These are phyloP conservation scores for human (Homo sapiens) DNA, from an alignment of 2,113 vertebrate species.

Conservation along the genomic window GRCh38 chr17:9933001-9933500, in stretches of 20 bases:
- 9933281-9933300: background rate
- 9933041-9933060: no score
- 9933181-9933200: no score
- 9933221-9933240: background rate
- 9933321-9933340: fast-evolving
- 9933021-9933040: no score
- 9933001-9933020: no score
- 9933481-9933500: background rate
- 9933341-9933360: background rate
- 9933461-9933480: background rate
- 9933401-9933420: fast-evolving
- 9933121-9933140: no score
- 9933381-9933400: background rate
- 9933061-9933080: no score
- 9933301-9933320: background rate
- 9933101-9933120: no score
- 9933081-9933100: no score
- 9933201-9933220: background rate
- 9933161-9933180: no score
- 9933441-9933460: background rate
- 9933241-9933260: background rate
- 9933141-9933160: no score
- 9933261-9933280: background rate
- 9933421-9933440: background rate
- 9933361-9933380: background rate